A percentile compares a stretch with the other conserved stretches of the same genome.
Evolutionary conservation across 2,113 vertebrate genomes (phyloP).

Genomic region (Orthonyx spaldingii): DNA sequence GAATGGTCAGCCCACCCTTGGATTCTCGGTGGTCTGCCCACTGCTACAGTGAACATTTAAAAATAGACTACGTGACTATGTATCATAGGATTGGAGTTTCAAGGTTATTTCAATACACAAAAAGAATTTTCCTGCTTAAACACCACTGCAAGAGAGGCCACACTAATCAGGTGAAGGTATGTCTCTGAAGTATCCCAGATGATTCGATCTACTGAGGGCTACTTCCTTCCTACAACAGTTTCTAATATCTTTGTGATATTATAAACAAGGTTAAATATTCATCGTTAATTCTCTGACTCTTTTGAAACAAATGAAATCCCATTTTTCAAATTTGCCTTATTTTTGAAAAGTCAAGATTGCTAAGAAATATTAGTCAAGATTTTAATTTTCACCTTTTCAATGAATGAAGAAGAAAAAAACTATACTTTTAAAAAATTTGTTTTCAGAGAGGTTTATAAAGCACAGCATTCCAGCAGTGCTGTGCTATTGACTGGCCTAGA

Average conservation of each 20-base stretch:
- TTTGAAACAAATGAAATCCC: background rate
- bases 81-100: background rate
- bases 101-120: slow-evolving; percentile 31
- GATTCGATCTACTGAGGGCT: background rate
- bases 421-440: background rate
- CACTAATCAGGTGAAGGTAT: background rate
- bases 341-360: background rate
- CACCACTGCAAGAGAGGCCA: background rate
- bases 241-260: background rate
- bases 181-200: background rate
- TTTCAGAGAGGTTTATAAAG: background rate
- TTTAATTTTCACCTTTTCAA: background rate
- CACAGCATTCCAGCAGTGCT: background rate
- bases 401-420: background rate
- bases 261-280: background rate
- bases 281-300: background rate
- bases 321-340: background rate
- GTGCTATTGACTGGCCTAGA: background rate
- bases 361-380: background rate
- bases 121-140: background rate
- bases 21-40: too few species aligned
- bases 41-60: slow-evolving; percentile 33
- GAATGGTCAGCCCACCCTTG: too few species aligned
- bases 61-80: background rate
- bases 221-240: background rate